Evolutionary conservation across 2,888 invertebrate species (phyloP).

Genomic region (Brenthis daphne): DNA sequence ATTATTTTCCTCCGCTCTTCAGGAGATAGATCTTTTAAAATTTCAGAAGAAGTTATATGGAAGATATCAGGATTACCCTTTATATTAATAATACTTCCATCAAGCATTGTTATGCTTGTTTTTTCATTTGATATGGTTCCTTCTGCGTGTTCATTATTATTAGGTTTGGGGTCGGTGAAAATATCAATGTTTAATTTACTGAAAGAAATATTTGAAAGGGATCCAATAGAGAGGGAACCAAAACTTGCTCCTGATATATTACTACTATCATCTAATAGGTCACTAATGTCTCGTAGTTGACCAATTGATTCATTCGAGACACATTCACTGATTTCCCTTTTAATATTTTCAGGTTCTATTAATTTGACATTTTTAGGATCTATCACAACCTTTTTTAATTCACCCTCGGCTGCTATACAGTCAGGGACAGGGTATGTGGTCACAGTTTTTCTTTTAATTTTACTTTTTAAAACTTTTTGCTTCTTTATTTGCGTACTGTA

Average conservation of each 20-base stretch:
- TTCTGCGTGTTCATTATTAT: constrained; percentile 41
- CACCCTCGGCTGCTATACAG: constrained; percentile 24
- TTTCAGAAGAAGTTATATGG: constrained; percentile 53
- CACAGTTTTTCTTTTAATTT: constrained; percentile 44
- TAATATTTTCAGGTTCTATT: constrained; percentile 8
- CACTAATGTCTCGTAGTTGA: constrained; percentile 42
- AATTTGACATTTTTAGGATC: constrained; percentile 45
- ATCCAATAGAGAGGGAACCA: constrained; percentile 48
- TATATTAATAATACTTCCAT: constrained; percentile 45
- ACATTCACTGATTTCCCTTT: not conserved
- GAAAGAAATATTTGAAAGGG: constrained; percentile 40
- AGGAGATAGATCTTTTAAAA: constrained; percentile 43
- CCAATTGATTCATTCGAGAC: not conserved
- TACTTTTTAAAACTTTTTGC: constrained; percentile 40
- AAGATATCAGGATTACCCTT: constrained; percentile 52
- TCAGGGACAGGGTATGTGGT: constrained; percentile 59
- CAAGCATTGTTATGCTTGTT: constrained; percentile 33
- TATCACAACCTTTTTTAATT: constrained; percentile 49
- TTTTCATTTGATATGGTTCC: constrained; percentile 5
- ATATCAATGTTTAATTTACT: constrained; percentile 38
- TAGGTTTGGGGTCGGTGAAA: constrained; percentile 39
- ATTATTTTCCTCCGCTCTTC: constrained; percentile 49
- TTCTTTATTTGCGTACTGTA: constrained; percentile 40
- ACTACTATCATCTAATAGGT: constrained; percentile 49
- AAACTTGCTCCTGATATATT: constrained; percentile 53